These are phyloP conservation scores for Tryphoninae sp. DNA, from an alignment of 2,888 invertebrate species.

Conservation along the genomic window DNA sequence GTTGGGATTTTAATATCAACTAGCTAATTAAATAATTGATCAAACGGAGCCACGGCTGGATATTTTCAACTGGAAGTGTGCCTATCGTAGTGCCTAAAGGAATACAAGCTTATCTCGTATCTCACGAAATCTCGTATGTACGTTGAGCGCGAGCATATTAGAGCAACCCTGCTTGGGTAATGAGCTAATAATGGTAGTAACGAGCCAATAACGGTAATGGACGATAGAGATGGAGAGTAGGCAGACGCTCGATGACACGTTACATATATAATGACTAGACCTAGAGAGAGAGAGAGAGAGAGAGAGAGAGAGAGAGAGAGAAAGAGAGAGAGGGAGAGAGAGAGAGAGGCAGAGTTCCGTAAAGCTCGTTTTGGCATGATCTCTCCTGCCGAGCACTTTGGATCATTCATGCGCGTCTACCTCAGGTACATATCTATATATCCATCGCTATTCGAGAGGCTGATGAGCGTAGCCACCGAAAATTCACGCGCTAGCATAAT, in stretches of 20 bases:
- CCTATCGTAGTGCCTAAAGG: too few relatives aligned
- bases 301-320: slow-evolving; percentile 4
- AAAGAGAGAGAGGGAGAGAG: slow-evolving; percentile 6
- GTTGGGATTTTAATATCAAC: too few relatives aligned
- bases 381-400: slow-evolving; percentile 27
- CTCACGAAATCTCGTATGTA: slow-evolving; percentile 36
- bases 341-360: slow-evolving; percentile 6
- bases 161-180: slow-evolving; percentile 67
- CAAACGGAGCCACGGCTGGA: too few relatives aligned
- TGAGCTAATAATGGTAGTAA: slow-evolving; percentile 74
- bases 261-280: slow-evolving; percentile 17
- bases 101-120: slow-evolving; percentile 7
- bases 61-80: too few relatives aligned
- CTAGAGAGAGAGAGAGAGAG: slow-evolving; percentile 1
- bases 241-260: slow-evolving; percentile 49
- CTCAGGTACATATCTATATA: neutral
- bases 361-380: slow-evolving; percentile 20
- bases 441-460: slow-evolving; percentile 1
- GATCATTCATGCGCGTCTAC: slow-evolving; percentile 46
- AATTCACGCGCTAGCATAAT: slow-evolving; percentile 56
- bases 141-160: slow-evolving; percentile 43
- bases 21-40: too few relatives aligned
- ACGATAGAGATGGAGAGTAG: slow-evolving; percentile 61
- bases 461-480: slow-evolving; percentile 47
- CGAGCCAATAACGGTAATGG: slow-evolving; percentile 75